A percentile compares a stretch with the other conserved stretches of the same genome.
Conservation (phyloP, 2,113 vertebrate species). For the Spea bombifrons region DNA sequence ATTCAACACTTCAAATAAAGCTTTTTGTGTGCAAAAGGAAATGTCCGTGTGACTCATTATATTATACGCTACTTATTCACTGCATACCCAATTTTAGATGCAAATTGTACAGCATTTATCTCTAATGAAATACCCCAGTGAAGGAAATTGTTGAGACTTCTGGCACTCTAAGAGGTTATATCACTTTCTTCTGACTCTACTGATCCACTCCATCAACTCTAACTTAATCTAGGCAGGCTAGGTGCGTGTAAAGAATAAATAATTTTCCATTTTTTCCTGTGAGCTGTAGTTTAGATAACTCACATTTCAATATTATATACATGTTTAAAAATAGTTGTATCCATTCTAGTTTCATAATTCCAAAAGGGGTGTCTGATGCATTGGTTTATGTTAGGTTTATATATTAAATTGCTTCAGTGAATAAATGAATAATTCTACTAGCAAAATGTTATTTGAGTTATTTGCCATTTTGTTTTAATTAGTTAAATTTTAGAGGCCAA, state of each 20-base stretch:
- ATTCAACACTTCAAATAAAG: constrained; percentile 21
- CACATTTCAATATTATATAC: constrained; percentile 26
- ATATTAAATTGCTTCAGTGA: constrained; percentile 77
- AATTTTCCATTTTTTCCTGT: constrained; percentile 59
- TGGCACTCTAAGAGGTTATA: constrained; percentile 73
- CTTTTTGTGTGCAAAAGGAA: constrained; percentile 53
- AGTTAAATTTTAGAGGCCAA: constrained; percentile 81
- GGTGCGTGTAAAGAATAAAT: constrained; percentile 75
- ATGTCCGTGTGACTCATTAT: constrained; percentile 69
- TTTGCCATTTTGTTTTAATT: constrained; percentile 78
- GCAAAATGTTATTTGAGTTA: constrained; percentile 74
- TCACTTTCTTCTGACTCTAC: constrained; percentile 30
- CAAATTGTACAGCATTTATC: constrained; percentile 80
- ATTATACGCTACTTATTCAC: constrained; percentile 64
- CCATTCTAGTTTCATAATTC: background rate
- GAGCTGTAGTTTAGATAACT: background rate
- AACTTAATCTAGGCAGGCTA: constrained; percentile 75
- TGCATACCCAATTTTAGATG: constrained; percentile 71
- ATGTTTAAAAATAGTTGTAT: constrained; percentile 72
- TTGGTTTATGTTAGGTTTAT: constrained; percentile 66
- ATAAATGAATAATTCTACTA: constrained; percentile 85
- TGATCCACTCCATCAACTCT: constrained; percentile 68
- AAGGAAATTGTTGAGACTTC: constrained; percentile 83
- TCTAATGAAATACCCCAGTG: constrained; percentile 80
- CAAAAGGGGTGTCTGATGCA: constrained; percentile 13